Base-by-base conservation (phyloP, 2,888 invertebrate species). In the Drosophila longiperda region DNA sequence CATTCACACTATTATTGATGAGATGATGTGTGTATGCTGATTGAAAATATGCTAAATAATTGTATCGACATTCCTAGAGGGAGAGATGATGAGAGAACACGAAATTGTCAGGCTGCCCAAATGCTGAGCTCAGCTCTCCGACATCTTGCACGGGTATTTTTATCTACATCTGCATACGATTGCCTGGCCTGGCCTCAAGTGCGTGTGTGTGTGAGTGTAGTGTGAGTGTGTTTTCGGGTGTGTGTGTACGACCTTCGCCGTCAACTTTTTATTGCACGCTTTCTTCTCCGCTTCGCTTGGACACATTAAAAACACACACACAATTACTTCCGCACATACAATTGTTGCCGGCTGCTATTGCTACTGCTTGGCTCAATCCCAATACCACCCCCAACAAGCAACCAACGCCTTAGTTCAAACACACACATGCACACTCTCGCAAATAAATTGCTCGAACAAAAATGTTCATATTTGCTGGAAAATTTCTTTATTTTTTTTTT, bases 231-330 rank as follows among this genome's bases (percentile, higher is more conserved):
- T 40, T 8, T 49, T n/a, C 23, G 9, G 32, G 23, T 38, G 20
- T 65, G 57, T 60, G 65, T 78, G 80, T 71, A 40, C 87, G 87
- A 85, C 87, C 89, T 90, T 86, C 81, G 73, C 73, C 80, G 68
- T 73, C 68, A 80, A 80, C 75, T 83, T 82, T 72, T 26, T 78
- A 70, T 73, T 83, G 78, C 87, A 90, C 90, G 87, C 89, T 90
- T 85, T 85, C 90, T 85, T 90, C 89, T 70, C 77, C 81, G 87
- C 75, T 90, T 75, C 83, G 90, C 89, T 89, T 89, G 83, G 83
- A 77, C 90, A 83, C 86, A 84, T 79, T 70, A 45, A 45, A 15
- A 15, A 15, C 20, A 45, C 45, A 63, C 57, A 62, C 57, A 76
- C 26, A 32, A 48, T 58, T 20, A 66, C 45, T 38, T 38, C 33